Evolutionary conservation across 2,113 vertebrate genomes (phyloP).

Genomic region (Paramormyrops kingsleyae): DNA sequence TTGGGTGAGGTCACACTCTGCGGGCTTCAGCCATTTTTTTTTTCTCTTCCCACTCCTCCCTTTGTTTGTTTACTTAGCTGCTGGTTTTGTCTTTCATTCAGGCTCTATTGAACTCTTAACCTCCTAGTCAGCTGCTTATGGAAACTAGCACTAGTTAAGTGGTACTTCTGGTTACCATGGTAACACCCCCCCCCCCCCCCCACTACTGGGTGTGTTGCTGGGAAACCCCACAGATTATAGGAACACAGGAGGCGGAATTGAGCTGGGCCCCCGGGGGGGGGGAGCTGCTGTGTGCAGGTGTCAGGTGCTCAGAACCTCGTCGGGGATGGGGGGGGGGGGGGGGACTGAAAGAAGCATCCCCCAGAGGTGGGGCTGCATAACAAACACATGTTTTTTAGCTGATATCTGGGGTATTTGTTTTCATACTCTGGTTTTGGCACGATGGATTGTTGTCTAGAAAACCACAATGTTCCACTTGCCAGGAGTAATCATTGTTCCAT

Average conservation of each 20-base stretch:
- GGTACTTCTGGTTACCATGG: neutral
- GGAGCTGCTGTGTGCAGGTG: neutral
- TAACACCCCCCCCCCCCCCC: neutral
- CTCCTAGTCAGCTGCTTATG: neutral
- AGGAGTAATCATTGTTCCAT: neutral
- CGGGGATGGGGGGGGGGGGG: neutral
- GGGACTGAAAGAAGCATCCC: neutral
- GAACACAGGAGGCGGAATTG: neutral
- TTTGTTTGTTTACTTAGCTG: neutral
- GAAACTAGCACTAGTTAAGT: neutral
- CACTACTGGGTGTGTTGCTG: neutral
- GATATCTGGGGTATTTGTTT: neutral
- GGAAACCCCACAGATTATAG: neutral
- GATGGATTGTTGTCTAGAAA: slow-evolving; percentile 1
- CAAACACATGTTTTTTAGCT: neutral
- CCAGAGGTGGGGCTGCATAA: too few species aligned
- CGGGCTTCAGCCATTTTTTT: neutral
- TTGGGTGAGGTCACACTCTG: neutral
- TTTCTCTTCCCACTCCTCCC: too few species aligned
- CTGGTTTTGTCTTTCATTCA: neutral
- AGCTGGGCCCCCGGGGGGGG: neutral
- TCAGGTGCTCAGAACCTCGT: neutral
- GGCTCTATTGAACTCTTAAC: neutral
- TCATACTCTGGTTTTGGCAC: neutral
- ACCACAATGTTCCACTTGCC: neutral